Evolutionary conservation across 2,888 invertebrate species (phyloP).

Genomic region (Folsomia candida): DNA sequence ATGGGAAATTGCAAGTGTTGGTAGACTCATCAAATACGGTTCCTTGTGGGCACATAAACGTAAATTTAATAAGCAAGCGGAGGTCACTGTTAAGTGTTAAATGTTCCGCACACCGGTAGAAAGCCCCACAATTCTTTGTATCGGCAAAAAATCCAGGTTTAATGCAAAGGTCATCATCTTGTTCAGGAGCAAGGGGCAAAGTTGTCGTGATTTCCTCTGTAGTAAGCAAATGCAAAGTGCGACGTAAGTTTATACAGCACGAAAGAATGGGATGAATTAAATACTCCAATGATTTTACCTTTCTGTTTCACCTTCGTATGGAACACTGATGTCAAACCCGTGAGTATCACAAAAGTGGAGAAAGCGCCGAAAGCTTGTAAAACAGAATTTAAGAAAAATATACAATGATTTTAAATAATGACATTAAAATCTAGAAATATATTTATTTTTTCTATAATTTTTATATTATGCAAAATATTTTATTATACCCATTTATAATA

Average conservation of each 20-base stretch:
- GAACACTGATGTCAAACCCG: background rate
- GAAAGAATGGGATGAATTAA: too few species aligned
- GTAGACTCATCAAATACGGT: slow-evolving; percentile 40
- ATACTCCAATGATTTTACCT: background rate
- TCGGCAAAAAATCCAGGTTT: slow-evolving; percentile 36
- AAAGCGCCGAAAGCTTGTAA: background rate
- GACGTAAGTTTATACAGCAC: too few species aligned
- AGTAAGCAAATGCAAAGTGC: too few species aligned
- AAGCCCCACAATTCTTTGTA: slow-evolving; percentile 33
- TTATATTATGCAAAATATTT: too few species aligned
- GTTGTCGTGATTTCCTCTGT: too few species aligned
- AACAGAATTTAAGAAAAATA: too few species aligned
- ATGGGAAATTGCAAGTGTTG: slow-evolving; percentile 36
- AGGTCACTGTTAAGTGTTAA: slow-evolving; percentile 7
- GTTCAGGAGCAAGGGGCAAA: too few species aligned
- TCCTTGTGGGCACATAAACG: slow-evolving; percentile 35
- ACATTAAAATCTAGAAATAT: too few species aligned
- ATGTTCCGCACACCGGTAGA: slow-evolving; percentile 41
- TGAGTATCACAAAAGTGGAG: background rate
- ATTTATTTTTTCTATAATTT: too few species aligned
- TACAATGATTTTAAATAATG: too few species aligned
- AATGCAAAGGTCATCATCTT: slow-evolving; percentile 20
- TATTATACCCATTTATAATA: too few species aligned
- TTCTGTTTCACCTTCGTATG: background rate
- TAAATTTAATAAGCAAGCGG: slow-evolving; percentile 14